Evolutionary conservation across 2,113 vertebrate species (phyloP).

Genomic region (Gulo gulo): DNA sequence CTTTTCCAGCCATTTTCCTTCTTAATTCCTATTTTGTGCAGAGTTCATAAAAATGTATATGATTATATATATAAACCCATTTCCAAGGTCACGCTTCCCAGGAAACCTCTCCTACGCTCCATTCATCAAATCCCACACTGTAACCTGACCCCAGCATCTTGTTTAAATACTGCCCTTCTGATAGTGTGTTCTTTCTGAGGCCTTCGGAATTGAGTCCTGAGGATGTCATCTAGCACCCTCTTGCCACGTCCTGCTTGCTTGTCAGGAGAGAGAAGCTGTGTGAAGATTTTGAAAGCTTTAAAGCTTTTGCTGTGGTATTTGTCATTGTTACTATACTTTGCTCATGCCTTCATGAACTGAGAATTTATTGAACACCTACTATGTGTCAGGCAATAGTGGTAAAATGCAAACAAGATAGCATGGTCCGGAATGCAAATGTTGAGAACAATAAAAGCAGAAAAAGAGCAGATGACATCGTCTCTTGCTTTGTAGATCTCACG

Average conservation of each 20-base stretch:
- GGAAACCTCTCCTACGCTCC: neutral
- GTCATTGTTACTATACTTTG: neutral
- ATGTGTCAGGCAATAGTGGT: neutral
- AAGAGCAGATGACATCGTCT: neutral
- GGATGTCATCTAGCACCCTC: neutral
- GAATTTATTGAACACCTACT: neutral
- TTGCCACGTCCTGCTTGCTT: neutral
- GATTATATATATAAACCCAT: neutral
- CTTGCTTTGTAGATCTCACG: neutral
- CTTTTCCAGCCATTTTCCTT: slow-evolving; percentile 17
- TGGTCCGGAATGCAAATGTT: neutral
- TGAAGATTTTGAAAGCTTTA: neutral
- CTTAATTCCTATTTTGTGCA: slow-evolving; percentile 19
- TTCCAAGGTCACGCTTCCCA: neutral
- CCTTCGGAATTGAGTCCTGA: neutral
- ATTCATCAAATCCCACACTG: neutral
- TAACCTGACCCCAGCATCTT: neutral
- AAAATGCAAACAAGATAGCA: neutral
- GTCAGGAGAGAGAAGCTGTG: neutral
- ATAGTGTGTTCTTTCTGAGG: neutral
- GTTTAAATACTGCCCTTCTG: neutral
- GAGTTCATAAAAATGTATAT: neutral
- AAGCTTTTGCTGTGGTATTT: neutral
- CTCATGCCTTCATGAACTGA: neutral
- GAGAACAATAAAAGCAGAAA: neutral